These are phyloP conservation scores for Zaprionus gabonicus DNA, from an alignment of 1,140 invertebrate genomes.

Conservation along the genomic window DNA sequence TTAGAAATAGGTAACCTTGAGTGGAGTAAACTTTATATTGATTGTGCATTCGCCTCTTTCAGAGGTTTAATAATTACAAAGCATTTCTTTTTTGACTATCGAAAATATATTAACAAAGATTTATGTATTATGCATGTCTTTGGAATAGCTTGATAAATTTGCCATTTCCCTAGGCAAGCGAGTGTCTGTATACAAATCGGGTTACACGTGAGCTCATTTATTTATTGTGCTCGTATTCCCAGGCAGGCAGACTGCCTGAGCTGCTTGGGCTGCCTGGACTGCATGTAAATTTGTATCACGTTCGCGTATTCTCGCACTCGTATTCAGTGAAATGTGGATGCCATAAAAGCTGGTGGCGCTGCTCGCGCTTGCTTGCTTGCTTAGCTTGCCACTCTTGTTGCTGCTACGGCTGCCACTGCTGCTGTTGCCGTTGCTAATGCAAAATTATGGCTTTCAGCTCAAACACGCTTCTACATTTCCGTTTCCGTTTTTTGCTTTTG, in stretches of 20 bases:
- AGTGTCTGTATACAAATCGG: conserved; percentile 22
- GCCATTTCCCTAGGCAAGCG: conserved; percentile 8
- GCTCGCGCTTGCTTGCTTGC: conserved; percentile 26
- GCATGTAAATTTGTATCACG: conserved; percentile 73
- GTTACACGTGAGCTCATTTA: conserved; percentile 50
- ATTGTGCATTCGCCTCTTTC: no score
- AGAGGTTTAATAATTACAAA: no score
- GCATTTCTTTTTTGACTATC: neutral
- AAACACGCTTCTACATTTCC: conserved; percentile 76
- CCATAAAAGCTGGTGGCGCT: conserved; percentile 36
- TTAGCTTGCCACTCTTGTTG: conserved; percentile 9
- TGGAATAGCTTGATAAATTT: conserved; percentile 1
- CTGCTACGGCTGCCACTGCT: neutral
- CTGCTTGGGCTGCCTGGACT: conserved; percentile 24
- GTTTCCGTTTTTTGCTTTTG: conserved; percentile 59
- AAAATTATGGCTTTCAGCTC: conserved; percentile 74
- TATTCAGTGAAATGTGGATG: conserved; percentile 60
- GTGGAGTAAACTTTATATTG: no score
- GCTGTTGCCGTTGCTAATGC: conserved; percentile 58
- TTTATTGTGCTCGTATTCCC: conserved; percentile 23
- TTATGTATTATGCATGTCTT: neutral
- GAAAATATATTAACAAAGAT: neutral
- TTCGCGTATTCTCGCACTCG: conserved; percentile 41
- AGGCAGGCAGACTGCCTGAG: conserved; percentile 26
- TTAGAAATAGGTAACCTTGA: no score